phyloP scores from a whole-genome alignment of 53 echinoderm and acorn worm species.

The Astropecten irregularis region DNA sequence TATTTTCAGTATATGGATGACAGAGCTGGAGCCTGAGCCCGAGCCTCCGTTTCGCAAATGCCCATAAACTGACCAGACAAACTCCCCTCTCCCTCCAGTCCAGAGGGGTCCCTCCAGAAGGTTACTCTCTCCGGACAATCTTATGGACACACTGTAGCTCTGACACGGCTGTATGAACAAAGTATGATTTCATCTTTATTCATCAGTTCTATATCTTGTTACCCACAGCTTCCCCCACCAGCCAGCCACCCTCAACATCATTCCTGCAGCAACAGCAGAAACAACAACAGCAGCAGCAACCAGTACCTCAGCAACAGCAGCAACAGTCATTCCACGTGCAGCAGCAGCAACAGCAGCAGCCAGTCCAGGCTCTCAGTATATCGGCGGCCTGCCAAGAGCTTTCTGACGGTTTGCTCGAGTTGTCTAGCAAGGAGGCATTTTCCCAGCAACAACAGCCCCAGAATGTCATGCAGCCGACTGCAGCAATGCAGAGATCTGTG shows the following conservation, averaged over 20 bases:
- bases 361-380: constrained; percentile 36
- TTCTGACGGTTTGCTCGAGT: constrained; percentile 65
- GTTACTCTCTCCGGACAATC: too few species aligned
- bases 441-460: constrained; percentile 16
- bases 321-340: constrained; percentile 31
- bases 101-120: too few species aligned
- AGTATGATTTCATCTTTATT: too few species aligned
- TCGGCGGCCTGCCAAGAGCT: constrained; percentile 75
- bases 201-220: not conserved
- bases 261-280: constrained; percentile 41
- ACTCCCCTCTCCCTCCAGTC: too few species aligned
- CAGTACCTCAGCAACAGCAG: constrained; percentile 45
- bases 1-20: too few species aligned
- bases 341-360: constrained; percentile 22
- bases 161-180: too few species aligned
- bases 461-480: constrained; percentile 14
- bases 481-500: constrained; percentile 32
- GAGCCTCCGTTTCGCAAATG: too few species aligned
- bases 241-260: constrained; percentile 57
- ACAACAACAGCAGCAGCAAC: constrained; percentile 28
- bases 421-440: constrained; percentile 50
- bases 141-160: too few species aligned
- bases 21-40: too few species aligned
- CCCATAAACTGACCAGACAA: too few species aligned
- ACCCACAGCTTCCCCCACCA: constrained; percentile 27